Evolutionary conservation across 2,113 vertebrate species (phyloP).

Genomic region (Grantiella picta): DNA sequence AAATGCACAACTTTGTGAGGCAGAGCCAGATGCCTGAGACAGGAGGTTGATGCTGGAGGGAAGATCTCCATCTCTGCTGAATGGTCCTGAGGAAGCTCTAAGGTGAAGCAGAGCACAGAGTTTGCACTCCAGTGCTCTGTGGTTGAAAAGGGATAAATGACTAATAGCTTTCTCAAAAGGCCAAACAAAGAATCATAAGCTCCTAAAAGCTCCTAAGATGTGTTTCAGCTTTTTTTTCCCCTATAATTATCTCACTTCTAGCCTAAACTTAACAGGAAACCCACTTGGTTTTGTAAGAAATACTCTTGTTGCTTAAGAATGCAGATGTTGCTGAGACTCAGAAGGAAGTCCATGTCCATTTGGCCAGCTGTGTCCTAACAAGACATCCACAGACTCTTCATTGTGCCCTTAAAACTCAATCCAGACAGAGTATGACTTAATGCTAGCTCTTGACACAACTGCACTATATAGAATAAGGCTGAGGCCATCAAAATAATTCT

Average conservation of each 20-base stretch:
- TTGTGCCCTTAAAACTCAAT: slow-evolving; percentile 22
- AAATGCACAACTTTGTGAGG: background rate
- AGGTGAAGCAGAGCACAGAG: background rate
- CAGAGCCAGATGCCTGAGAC: background rate
- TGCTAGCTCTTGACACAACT: slow-evolving; percentile 41
- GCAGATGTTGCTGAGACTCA: slow-evolving; percentile 8
- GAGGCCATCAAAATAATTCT: slow-evolving; percentile 35
- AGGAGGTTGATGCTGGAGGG: background rate
- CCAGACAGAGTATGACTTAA: slow-evolving; percentile 33
- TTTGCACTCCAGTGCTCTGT: background rate
- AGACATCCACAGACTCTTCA: slow-evolving; percentile 8
- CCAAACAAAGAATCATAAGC: slow-evolving; percentile 39
- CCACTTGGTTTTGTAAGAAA: slow-evolving; percentile 40
- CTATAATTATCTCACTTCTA: slow-evolving; percentile 44
- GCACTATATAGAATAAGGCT: background rate
- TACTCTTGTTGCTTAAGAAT: slow-evolving; percentile 14
- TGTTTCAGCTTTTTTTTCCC: background rate
- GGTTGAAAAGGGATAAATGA: slow-evolving; percentile 15
- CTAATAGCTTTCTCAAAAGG: slow-evolving; percentile 9
- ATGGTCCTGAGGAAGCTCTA: background rate
- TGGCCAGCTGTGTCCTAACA: slow-evolving; percentile 12
- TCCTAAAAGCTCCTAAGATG: slow-evolving; percentile 36
- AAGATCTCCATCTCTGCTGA: background rate
- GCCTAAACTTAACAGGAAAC: slow-evolving; percentile 28
- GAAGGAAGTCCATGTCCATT: background rate